These are phyloP conservation scores for Thinocorus orbignyianus DNA, from an alignment of 2,113 vertebrate species.

Conservation along the genomic window DNA sequence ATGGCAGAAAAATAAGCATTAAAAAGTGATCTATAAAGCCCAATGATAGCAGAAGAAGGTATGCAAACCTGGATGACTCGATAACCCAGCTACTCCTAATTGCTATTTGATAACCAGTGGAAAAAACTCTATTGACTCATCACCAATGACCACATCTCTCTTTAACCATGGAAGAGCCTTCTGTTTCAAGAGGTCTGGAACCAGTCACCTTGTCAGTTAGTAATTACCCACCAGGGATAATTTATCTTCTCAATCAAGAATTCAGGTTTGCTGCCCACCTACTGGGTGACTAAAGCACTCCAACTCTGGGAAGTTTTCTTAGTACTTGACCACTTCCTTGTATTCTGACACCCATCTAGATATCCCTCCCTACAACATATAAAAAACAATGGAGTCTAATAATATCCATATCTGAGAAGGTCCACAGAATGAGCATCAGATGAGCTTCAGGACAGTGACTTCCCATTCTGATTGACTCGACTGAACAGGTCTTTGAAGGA, in stretches of 20 bases:
- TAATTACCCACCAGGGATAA: not conserved
- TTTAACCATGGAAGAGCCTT: not conserved
- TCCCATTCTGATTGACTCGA: not conserved
- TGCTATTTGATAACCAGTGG: not conserved
- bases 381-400: not conserved
- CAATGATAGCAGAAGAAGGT: not conserved
- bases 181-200: not conserved
- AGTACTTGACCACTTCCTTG: not conserved
- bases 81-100: not conserved
- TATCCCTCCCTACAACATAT: not conserved
- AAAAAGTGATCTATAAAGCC: not conserved
- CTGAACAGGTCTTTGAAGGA: not conserved
- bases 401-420: not conserved
- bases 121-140: not conserved
- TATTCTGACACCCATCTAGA: not conserved
- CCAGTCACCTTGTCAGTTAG: not conserved
- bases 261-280: not conserved
- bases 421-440: not conserved
- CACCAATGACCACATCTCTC: not conserved
- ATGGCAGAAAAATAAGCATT: not conserved
- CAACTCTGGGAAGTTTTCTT: not conserved
- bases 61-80: not conserved
- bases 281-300: not conserved
- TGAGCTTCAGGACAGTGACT: rapidly evolving
- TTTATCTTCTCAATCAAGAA: not conserved